Conservation (phyloP, 2,888 invertebrate species). For the Scelioninae gen. 2 region DNA sequence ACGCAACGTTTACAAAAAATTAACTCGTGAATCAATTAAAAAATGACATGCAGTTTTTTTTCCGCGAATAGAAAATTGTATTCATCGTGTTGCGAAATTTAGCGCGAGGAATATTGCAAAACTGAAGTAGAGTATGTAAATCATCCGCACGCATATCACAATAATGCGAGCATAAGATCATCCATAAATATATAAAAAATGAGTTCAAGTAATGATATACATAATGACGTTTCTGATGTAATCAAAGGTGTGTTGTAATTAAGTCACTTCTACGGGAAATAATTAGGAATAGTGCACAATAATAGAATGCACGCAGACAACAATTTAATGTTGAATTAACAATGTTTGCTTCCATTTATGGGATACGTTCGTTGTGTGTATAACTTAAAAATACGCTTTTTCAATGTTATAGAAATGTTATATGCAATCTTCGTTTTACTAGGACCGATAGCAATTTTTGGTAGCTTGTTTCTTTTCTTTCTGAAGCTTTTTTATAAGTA, state of each 20-base stretch:
- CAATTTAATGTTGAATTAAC: too few relatives aligned
- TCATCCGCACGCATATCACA: constrained; percentile 39
- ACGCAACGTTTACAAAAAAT: constrained; percentile 19
- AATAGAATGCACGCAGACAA: too few relatives aligned
- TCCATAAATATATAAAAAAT: constrained; percentile 43
- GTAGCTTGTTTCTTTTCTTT: too few relatives aligned
- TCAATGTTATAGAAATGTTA: too few relatives aligned
- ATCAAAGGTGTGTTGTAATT: constrained; percentile 30
- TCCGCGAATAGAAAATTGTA: constrained; percentile 35
- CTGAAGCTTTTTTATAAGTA: too few relatives aligned
- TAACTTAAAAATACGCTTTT: too few relatives aligned
- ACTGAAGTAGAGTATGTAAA: constrained; percentile 40
- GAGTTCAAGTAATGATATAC: constrained; percentile 30
- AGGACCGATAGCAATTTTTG: too few relatives aligned
- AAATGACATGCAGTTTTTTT: constrained; percentile 39
- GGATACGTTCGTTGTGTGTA: too few relatives aligned
- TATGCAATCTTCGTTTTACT: too few relatives aligned
- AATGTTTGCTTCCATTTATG: too few relatives aligned
- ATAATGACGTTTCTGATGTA: constrained; percentile 39
- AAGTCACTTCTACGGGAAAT: constrained; percentile 14
- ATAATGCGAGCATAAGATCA: constrained; percentile 42
- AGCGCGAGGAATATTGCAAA: constrained; percentile 37
- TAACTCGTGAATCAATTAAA: constrained; percentile 29
- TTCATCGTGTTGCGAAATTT: constrained; percentile 30
- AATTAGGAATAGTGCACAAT: background rate